Base-by-base conservation (phyloP, 2,113 vertebrate genomes). In the Mohoua ochrocephala region DNA sequence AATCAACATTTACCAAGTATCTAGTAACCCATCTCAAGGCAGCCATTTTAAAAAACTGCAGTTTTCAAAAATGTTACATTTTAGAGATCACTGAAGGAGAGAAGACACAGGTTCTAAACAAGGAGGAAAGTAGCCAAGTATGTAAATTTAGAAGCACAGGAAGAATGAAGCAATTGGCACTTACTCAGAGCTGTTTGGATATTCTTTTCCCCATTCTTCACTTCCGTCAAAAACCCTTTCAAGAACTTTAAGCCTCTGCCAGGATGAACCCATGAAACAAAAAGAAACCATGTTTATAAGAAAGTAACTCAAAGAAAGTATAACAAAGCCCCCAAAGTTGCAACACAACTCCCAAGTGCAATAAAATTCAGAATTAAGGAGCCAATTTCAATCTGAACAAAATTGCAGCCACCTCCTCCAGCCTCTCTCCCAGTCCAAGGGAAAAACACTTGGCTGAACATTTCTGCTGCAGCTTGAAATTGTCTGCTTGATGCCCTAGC, bases 121-220 rank as follows among this genome's bases (percentile, higher is more conserved):
- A 79, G 33, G 4, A 85, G 5, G 15, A 84, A 92, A 94, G 41
- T 2, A 90, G 39, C 1, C 35, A 70, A 73, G 11, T 15, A 68
- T 12, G 31, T 20, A 67, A 90, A 88, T 74, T 67, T 33, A 87
- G 35, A 89, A 56, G 54, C 9, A 86, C 6, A 63, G 7, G 4
- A 93, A 91, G 42, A 94, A 88, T 20, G 88, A 96, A 95, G 39
- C 15, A 87, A 85, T 39, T 52, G 57, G 39, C 23, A 98, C 99
- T 99, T 97, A 99, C 99, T 99, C 77, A 99, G 97, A n/a, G 99
- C 99, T 87, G 98, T 98, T 30, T 99, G 99, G 96, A 99, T 98
- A 90, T 99, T 98, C 87, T 98, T 98, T 73, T 99, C 98, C 52
- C 99, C 99, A 15, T 98, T 98, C 71, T 99, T 98, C 97, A 99